Conservation (phyloP, 2,888 invertebrate genomes). For the Drosophila greeni region DNA sequence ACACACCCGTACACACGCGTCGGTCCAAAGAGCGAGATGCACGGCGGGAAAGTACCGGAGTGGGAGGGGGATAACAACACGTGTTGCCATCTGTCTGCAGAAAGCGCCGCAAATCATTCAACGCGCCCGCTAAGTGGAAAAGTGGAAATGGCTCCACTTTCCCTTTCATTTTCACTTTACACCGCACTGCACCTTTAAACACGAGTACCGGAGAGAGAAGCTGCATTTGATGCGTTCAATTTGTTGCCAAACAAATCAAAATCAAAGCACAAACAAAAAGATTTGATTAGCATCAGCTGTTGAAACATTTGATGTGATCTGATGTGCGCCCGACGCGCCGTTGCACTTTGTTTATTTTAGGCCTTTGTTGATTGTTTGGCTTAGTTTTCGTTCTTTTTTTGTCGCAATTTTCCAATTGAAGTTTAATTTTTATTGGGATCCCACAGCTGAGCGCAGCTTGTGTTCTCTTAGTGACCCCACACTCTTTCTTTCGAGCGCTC, state of each 20-base stretch:
- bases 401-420: slow-evolving; percentile 66
- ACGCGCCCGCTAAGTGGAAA: slow-evolving; percentile 60
- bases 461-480: slow-evolving; percentile 9
- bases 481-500: background rate
- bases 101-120: slow-evolving; percentile 71
- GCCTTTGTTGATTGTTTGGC: slow-evolving; percentile 62
- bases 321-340: slow-evolving; percentile 44
- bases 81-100: slow-evolving; percentile 63
- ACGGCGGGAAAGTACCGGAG: background rate
- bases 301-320: slow-evolving; percentile 55
- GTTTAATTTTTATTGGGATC: slow-evolving; percentile 45
- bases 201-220: slow-evolving; percentile 20
- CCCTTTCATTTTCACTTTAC: slow-evolving; percentile 43
- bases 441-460: slow-evolving; percentile 42
- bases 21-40: background rate
- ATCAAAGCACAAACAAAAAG: slow-evolving; percentile 46
- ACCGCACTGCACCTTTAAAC: slow-evolving; percentile 46
- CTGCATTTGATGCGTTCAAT: slow-evolving; percentile 66
- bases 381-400: slow-evolving; percentile 50
- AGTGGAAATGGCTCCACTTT: slow-evolving; percentile 46
- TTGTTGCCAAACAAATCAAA: slow-evolving; percentile 73
- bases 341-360: slow-evolving; percentile 39
- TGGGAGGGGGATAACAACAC: slow-evolving; percentile 46
- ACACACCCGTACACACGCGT: background rate
- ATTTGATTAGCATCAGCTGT: slow-evolving; percentile 70